Evolutionary conservation across 2,113 vertebrate genomes (phyloP).

Genomic region (Gallinago undulata): DNA sequence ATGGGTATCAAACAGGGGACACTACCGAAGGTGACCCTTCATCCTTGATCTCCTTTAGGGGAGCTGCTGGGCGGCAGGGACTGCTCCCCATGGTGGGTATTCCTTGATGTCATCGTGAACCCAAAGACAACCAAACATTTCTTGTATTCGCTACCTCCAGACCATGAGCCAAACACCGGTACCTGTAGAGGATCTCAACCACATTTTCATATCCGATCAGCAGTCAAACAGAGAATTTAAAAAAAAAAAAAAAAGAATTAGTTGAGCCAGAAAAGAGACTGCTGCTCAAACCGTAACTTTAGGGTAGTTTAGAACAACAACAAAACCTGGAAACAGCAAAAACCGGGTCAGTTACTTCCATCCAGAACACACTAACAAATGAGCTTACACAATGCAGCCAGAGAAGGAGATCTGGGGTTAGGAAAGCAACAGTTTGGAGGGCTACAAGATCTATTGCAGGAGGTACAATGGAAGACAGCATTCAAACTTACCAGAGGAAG

Average conservation of each 20-base stretch:
- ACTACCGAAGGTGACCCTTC: background rate
- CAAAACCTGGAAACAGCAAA: background rate
- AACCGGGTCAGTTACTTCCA: background rate
- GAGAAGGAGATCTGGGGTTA: background rate
- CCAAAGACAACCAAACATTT: background rate
- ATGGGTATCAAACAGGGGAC: accelerated
- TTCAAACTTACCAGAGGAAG: constrained; percentile 37
- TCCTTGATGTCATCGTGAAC: background rate
- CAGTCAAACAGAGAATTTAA: background rate
- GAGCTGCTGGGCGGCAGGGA: background rate
- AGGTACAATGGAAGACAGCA: background rate
- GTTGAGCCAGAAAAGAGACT: background rate
- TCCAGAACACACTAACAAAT: background rate
- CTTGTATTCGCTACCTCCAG: background rate
- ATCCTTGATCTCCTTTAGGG: background rate
- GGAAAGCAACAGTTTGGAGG: background rate
- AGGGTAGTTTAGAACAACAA: background rate
- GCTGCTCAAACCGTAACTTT: background rate
- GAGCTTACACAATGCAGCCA: background rate
- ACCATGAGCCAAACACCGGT: background rate
- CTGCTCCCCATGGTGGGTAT: background rate
- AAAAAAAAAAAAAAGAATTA: background rate
- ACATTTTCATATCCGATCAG: background rate
- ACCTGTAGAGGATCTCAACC: background rate
- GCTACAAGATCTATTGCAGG: background rate